Conservation (phyloP, 2,888 invertebrate genomes). For the Rhagonycha fulva region DNA sequence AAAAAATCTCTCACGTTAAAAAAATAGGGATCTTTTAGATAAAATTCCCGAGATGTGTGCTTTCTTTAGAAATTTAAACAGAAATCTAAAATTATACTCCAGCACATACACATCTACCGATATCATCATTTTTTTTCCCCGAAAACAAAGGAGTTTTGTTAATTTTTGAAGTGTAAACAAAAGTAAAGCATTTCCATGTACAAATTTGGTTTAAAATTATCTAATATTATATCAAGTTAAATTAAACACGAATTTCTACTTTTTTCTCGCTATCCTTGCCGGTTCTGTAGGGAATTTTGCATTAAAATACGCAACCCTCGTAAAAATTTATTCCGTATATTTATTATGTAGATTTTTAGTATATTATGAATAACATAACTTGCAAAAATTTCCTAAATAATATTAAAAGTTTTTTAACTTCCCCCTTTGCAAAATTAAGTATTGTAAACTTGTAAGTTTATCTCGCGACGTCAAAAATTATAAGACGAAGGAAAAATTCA, state of each 20-base stretch:
- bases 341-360: not conserved
- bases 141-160: constrained; percentile 5
- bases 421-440: not conserved
- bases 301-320: not conserved
- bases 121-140: not conserved
- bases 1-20: constrained; percentile 2
- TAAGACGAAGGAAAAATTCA: not conserved
- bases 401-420: not conserved
- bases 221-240: constrained; percentile 17
- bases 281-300: constrained; percentile 6
- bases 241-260: constrained; percentile 21
- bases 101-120: constrained; percentile 3
- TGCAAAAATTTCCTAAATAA: not conserved
- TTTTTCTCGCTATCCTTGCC: constrained; percentile 8
- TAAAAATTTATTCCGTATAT: not conserved
- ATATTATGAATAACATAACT: not conserved
- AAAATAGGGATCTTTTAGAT: constrained; percentile 14
- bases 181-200: constrained; percentile 24
- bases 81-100: constrained; percentile 11
- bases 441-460: not conserved
- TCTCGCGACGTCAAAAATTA: not conserved
- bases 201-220: constrained; percentile 11
- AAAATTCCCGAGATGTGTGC: constrained; percentile 12
- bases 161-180: constrained; percentile 16
- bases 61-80: constrained; percentile 4